phyloP scores from a whole-genome alignment of 30 jellyfish, hydroid and myxozoan species.

The Nemopilema nomurai region DNA sequence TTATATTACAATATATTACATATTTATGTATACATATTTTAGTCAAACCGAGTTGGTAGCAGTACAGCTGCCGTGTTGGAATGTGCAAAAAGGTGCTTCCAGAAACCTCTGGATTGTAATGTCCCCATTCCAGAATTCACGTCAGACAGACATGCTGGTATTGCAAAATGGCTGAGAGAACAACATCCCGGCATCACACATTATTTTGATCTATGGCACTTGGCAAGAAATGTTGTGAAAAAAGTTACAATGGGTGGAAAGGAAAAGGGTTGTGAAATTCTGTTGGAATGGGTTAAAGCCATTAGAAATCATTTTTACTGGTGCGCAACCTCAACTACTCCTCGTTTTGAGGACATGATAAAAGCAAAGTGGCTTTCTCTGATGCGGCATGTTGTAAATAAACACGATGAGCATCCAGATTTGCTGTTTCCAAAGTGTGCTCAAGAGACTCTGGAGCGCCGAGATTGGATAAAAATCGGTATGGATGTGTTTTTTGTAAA shows the following conservation, averaged over 20 bases:
- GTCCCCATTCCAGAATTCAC: slow-evolving; percentile 12
- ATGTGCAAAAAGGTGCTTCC: slow-evolving; percentile 3
- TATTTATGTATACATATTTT: background rate
- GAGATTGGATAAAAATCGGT: slow-evolving; percentile 42
- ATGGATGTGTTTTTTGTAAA: background rate
- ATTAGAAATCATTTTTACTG: slow-evolving; percentile 40
- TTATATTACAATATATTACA: background rate
- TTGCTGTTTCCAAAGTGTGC: slow-evolving; percentile 34
- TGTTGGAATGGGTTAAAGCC: slow-evolving; percentile 21
- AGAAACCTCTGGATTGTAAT: background rate
- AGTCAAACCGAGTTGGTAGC: background rate
- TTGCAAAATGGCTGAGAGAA: slow-evolving; percentile 37
- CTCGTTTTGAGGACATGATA: slow-evolving; percentile 26
- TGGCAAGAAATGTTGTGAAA: slow-evolving; percentile 9
- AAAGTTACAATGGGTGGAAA: slow-evolving; percentile 9
- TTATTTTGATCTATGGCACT: slow-evolving; percentile 37
- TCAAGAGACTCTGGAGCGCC: slow-evolving; percentile 23
- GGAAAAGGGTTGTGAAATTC: slow-evolving; percentile 18
- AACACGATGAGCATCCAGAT: slow-evolving; percentile 26
- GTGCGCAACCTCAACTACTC: slow-evolving; percentile 35
- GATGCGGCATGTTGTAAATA: slow-evolving; percentile 32
- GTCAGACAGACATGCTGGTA: slow-evolving; percentile 29
- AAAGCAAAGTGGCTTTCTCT: slow-evolving; percentile 43
- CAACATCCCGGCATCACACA: slow-evolving; percentile 23
- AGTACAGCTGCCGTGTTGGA: slow-evolving; percentile 2